Evolutionary conservation across 2,113 vertebrate genomes (phyloP).

Genomic region (Bujurquina vittata): DNA sequence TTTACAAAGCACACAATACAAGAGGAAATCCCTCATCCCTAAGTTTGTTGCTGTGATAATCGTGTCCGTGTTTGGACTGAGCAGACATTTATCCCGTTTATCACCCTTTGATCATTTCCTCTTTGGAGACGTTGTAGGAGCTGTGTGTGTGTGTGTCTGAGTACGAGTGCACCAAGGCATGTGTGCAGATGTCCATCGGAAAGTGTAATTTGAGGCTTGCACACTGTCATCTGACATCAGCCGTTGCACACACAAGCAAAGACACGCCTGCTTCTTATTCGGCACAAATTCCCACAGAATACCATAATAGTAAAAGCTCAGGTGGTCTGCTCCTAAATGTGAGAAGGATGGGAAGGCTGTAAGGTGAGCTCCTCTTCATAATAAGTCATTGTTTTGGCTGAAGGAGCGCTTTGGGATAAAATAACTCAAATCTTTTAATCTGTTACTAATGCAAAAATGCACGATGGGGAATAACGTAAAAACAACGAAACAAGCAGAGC

Average conservation of each 20-base stretch:
- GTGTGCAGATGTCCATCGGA: slow-evolving; percentile 7
- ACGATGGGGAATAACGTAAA: neutral
- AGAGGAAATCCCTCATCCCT: slow-evolving; percentile 50
- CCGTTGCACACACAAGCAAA: slow-evolving; percentile 58
- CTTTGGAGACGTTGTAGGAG: neutral
- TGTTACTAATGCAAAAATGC: fast-evolving
- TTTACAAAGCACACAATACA: slow-evolving; percentile 59
- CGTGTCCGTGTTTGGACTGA: slow-evolving; percentile 33
- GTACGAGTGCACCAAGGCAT: neutral
- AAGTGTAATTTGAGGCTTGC: slow-evolving; percentile 54
- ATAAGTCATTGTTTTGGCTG: slow-evolving; percentile 42
- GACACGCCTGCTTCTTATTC: slow-evolving; percentile 41
- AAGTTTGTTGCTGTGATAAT: neutral
- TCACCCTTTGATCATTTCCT: neutral
- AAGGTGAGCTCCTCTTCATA: slow-evolving; percentile 16
- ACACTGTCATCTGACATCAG: slow-evolving; percentile 38
- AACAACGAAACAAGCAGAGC: neutral
- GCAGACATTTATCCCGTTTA: neutral
- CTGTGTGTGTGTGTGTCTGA: neutral
- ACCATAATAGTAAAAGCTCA: slow-evolving; percentile 27
- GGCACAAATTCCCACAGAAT: slow-evolving; percentile 49
- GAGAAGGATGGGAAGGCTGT: neutral
- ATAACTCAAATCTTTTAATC: slow-evolving; percentile 13
- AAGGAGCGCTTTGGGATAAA: neutral
- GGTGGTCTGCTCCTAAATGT: slow-evolving; percentile 47